Percentiles rank a stretch among this genome's conserved stretches.
These are phyloP conservation scores for Erithacus rubecula DNA, from an alignment of 2,797 vertebrate genomes.

Conservation along the genomic window DNA sequence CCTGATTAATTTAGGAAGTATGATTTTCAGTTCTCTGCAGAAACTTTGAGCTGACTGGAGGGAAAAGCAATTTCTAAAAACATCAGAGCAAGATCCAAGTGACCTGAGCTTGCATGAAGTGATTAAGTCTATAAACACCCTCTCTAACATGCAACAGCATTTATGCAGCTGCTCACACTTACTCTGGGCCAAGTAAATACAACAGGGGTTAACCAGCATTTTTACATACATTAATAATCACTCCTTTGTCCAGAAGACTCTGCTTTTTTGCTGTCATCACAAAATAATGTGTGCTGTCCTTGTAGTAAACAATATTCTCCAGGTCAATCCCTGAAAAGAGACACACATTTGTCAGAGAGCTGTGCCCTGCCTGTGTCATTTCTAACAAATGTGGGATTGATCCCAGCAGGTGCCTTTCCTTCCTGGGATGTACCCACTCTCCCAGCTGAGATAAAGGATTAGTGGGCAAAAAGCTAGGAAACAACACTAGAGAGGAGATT, in stretches of 20 bases:
- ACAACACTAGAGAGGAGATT: neutral
- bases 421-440: neutral
- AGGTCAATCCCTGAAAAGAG: slow-evolving; percentile 89
- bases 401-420: neutral
- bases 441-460: neutral
- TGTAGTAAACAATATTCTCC: slow-evolving; percentile 99
- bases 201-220: neutral
- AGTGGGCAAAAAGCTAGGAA: neutral
- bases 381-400: neutral
- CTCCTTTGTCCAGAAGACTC: slow-evolving; percentile 94
- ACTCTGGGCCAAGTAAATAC: neutral
- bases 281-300: slow-evolving; percentile 97
- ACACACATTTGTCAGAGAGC: neutral
- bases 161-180: neutral
- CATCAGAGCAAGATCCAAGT: neutral
- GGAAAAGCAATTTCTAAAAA: neutral
- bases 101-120: neutral
- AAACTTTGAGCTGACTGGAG: neutral
- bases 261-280: slow-evolving; percentile 99
- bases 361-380: neutral
- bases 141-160: neutral
- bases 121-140: neutral
- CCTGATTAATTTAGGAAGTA: neutral
- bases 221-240: slow-evolving; percentile 89
- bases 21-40: neutral